phyloP scores from a whole-genome alignment of 2,888 invertebrate species.

The Anagyrus pseudococci region DNA sequence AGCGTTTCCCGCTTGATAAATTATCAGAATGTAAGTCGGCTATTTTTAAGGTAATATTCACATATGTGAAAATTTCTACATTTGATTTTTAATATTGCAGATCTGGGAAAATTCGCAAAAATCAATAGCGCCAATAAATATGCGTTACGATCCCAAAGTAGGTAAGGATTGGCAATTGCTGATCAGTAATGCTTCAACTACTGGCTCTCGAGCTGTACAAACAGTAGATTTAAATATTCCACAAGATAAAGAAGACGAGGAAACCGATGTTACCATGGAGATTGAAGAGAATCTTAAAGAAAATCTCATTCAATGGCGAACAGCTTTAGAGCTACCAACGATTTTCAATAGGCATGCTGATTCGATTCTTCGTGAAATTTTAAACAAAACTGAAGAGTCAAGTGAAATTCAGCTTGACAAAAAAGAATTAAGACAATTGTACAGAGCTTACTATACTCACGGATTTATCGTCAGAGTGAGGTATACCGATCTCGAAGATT shows the following conservation, averaged over 20 bases:
- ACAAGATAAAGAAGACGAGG: slow-evolving; percentile 42
- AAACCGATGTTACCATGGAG: slow-evolving; percentile 41
- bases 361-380: slow-evolving; percentile 48
- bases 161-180: slow-evolving; percentile 55
- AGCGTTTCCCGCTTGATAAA: slow-evolving; percentile 55
- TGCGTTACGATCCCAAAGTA: slow-evolving; percentile 52
- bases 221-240: slow-evolving; percentile 46
- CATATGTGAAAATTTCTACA: too few relatives aligned
- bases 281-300: slow-evolving; percentile 52
- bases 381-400: slow-evolving; percentile 44
- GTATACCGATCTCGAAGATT: slow-evolving; percentile 46
- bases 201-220: slow-evolving; percentile 46
- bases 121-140: slow-evolving; percentile 47
- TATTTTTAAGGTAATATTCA: background rate
- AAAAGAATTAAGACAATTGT: slow-evolving; percentile 53
- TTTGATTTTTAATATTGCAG: slow-evolving; percentile 38
- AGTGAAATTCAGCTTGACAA: slow-evolving; percentile 49
- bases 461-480: slow-evolving; percentile 56
- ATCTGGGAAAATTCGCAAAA: slow-evolving; percentile 58
- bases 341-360: slow-evolving; percentile 56
- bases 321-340: slow-evolving; percentile 50
- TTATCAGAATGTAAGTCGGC: slow-evolving; percentile 54
- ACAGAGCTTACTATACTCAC: slow-evolving; percentile 56
- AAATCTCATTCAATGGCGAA: slow-evolving; percentile 52
- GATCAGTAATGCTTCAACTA: slow-evolving; percentile 38